Evolutionary conservation across 2,888 invertebrate genomes (phyloP), one percentile per base, ranked within the genome.

Genomic region (Exocentrus adspersus): DNA sequence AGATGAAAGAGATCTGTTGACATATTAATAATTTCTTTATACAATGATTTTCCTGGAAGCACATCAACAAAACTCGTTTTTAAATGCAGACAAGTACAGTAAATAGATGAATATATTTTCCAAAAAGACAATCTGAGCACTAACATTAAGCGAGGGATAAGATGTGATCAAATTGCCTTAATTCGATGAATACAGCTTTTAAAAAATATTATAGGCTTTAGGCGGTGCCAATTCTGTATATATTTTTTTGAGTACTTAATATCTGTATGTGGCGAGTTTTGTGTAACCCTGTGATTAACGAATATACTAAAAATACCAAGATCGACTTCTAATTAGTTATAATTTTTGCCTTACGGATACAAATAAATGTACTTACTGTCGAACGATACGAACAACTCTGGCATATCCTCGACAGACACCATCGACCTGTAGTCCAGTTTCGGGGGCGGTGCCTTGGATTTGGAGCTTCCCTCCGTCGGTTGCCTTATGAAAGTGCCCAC

Each of bases 331-430:
- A 12, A 14, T 12, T 16, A 45, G 17, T 16, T 16, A 45, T 5
- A 17, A 14, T 7, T n/a, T n/a, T n/a, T n/a, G n/a, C n/a, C n/a
- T n/a, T n/a, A 20, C 16, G 17, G 12, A 20, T 46, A 46, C 6
- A 16, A 54, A n/a, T 41, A 46, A 48, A 30, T 54, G 68, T 76
- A 91, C 94, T 90, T 84, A 95, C 95, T 94, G 83, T 97, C 95
- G 80, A 97, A 93, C 52, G 95, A 94, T 73, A 93, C 93, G 86
- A 97, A 97, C 72, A 97, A 87, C 83, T 96, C 96, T 2, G 97
- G 95, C 90, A 94, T 95, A 81, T 97, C 97, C 77, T 95, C 95
- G 70, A 95, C 92, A 17, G 94, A 94, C 67, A 95, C 95, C 94
- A 95, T 94, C 79, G 94, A 94, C 79, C 94, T 90, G 82, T 95